These are phyloP conservation scores for Aegithalos caudatus DNA, from an alignment of 2,113 vertebrate genomes.

Conservation along the genomic window DNA sequence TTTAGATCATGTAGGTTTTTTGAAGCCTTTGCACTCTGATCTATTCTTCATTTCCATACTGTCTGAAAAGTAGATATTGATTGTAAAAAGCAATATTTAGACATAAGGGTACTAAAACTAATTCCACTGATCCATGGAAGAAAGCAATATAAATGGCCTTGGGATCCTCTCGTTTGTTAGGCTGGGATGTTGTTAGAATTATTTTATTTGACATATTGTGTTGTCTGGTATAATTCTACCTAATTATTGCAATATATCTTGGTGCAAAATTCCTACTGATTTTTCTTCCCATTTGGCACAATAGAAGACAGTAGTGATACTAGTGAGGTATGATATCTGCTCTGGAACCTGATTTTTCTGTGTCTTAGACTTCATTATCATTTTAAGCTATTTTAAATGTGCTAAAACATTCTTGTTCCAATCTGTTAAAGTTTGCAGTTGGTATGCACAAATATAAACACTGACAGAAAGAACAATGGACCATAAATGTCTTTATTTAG, in stretches of 20 bases:
- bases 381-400: background rate
- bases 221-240: background rate
- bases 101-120: slow-evolving; percentile 9
- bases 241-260: background rate
- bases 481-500: background rate
- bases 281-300: background rate
- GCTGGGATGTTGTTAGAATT: background rate
- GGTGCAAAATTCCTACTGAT: background rate
- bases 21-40: background rate
- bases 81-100: slow-evolving; percentile 44
- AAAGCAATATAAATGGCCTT: background rate
- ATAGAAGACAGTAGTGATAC: background rate
- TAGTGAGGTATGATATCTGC: background rate
- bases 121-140: slow-evolving; percentile 45
- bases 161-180: background rate
- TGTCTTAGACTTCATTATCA: background rate
- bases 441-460: background rate
- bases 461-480: background rate
- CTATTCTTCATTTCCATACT: slow-evolving; percentile 15
- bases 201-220: background rate
- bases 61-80: slow-evolving; percentile 40
- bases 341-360: background rate
- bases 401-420: background rate
- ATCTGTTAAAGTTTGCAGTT: background rate
- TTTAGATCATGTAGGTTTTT: background rate